Evolutionary conservation across 2,797 vertebrate species (phyloP).

Genomic region (Catharus ustulatus): DNA sequence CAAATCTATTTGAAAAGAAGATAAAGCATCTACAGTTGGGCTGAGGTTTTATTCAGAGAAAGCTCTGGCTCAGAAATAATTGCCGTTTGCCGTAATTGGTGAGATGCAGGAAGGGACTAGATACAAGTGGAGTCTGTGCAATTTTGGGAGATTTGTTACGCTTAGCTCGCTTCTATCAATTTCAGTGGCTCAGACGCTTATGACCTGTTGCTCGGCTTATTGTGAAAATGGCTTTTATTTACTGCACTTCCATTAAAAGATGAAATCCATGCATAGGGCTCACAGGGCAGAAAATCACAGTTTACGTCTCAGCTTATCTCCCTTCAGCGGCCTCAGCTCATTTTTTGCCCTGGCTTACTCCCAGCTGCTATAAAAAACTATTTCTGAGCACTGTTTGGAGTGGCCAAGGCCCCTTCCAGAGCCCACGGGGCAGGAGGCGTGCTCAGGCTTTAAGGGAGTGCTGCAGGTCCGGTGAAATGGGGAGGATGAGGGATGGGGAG

Average conservation of each 20-base stretch:
- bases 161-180: slow-evolving; percentile 81
- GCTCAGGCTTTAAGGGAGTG: neutral
- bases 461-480: fast-evolving
- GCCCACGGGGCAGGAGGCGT: neutral
- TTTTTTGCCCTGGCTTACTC: slow-evolving; percentile 48
- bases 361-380: slow-evolving; percentile 29
- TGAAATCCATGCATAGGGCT: slow-evolving; percentile 80
- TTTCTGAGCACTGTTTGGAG: neutral
- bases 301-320: slow-evolving; percentile 79
- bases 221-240: slow-evolving; percentile 82
- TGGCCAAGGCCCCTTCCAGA: neutral
- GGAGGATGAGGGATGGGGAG: neutral
- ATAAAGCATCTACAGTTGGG: slow-evolving; percentile 51
- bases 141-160: slow-evolving; percentile 82
- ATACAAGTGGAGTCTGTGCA: slow-evolving; percentile 72
- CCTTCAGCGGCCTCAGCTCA: slow-evolving; percentile 61
- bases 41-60: slow-evolving; percentile 65
- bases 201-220: slow-evolving; percentile 81
- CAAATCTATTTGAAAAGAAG: slow-evolving; percentile 57
- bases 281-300: slow-evolving; percentile 82
- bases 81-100: slow-evolving; percentile 74
- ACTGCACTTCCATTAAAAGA: slow-evolving; percentile 82
- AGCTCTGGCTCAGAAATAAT: slow-evolving; percentile 76
- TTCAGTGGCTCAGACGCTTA: slow-evolving; percentile 73
- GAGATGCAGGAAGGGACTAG: slow-evolving; percentile 70